These are phyloP conservation scores for Gymnorhina tibicen DNA, from an alignment of 2,113 vertebrate species.

Conservation along the genomic window DNA sequence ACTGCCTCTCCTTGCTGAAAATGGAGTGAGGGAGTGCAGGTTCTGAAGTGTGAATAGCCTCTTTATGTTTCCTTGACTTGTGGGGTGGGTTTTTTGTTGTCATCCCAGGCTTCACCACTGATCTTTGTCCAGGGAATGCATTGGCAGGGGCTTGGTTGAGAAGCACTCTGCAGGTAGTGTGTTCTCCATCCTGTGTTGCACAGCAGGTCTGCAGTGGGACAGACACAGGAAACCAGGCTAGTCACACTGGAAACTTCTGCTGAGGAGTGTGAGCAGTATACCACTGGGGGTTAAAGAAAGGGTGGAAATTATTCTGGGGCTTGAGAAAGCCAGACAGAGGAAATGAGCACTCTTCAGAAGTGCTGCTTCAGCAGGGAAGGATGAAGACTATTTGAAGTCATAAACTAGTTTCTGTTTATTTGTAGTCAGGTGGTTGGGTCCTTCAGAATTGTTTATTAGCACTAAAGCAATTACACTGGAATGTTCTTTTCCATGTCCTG, in stretches of 20 bases:
- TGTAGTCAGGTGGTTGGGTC: neutral
- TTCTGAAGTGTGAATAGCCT: neutral
- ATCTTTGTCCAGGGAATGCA: neutral
- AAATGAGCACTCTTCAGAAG: neutral
- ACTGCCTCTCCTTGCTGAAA: neutral
- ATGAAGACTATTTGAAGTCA: neutral
- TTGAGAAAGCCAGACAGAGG: neutral
- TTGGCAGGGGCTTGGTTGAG: neutral
- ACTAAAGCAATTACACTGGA: neutral
- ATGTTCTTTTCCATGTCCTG: neutral
- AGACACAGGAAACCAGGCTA: neutral
- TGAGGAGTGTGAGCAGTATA: neutral
- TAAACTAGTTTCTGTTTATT: neutral
- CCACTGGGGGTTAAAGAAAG: neutral
- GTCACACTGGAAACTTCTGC: neutral
- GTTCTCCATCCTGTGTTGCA: neutral
- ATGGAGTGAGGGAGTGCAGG: neutral
- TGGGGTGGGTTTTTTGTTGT: neutral
- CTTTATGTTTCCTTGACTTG: neutral
- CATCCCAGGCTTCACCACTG: neutral
- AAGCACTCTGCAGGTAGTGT: neutral
- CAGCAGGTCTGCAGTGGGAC: neutral
- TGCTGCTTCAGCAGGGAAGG: neutral
- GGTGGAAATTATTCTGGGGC: neutral
- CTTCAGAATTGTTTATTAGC: neutral